Conservation (phyloP, 2,113 vertebrate genomes). For the Vulpes lagopus region DNA sequence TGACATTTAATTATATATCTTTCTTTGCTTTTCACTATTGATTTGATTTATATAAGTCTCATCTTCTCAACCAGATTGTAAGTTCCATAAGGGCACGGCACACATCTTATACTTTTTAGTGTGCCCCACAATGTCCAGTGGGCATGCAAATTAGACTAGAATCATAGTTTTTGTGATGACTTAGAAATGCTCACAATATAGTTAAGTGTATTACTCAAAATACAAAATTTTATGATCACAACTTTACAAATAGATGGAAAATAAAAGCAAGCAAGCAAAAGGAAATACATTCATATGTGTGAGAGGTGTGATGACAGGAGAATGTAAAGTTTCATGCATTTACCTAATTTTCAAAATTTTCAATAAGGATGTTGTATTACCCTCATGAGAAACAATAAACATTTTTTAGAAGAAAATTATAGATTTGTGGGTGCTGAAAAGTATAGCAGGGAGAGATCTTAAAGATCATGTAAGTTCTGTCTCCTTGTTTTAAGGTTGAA, state of each 20-base stretch:
- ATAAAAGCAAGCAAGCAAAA: slow-evolving; percentile 42
- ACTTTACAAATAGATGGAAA: slow-evolving; percentile 57
- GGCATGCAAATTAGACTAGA: not conserved
- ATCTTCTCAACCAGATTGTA: slow-evolving; percentile 50
- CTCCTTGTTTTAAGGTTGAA: slow-evolving; percentile 36
- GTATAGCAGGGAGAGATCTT: not conserved
- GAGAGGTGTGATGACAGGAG: not conserved
- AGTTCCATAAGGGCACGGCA: slow-evolving; percentile 47
- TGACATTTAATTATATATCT: slow-evolving; percentile 30
- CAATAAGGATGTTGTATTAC: not conserved
- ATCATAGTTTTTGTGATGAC: slow-evolving; percentile 45
- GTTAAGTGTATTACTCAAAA: slow-evolving; percentile 32
- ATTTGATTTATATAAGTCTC: slow-evolving; percentile 44
- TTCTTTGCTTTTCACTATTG: slow-evolving; percentile 50
- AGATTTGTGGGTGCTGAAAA: slow-evolving; percentile 36
- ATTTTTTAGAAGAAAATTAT: slow-evolving; percentile 10
- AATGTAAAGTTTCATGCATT: slow-evolving; percentile 51
- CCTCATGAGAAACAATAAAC: slow-evolving; percentile 10
- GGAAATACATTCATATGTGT: slow-evolving; percentile 12
- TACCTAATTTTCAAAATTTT: slow-evolving; percentile 57
- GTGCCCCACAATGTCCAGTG: not conserved
- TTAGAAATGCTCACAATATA: not conserved
- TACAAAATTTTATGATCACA: slow-evolving; percentile 27
- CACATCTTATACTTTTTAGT: slow-evolving; percentile 38
- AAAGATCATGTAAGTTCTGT: not conserved